Evolutionary conservation across 1,140 invertebrate species (phyloP).

Genomic region (Habropoda laboriosa): DNA sequence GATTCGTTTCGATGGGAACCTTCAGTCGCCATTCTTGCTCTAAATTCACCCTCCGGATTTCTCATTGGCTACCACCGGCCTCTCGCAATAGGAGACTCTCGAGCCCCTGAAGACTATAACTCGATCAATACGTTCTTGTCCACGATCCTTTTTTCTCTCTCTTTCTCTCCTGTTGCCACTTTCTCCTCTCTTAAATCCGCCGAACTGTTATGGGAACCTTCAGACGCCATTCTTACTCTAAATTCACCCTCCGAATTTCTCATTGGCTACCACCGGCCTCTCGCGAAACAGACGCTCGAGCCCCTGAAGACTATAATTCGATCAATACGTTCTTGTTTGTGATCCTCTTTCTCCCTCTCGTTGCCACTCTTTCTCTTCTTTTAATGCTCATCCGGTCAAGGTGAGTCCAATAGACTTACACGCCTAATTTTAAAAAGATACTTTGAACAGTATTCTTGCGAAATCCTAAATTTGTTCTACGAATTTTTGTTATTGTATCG

Average conservation of each 20-base stretch:
- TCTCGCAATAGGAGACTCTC: conserved; percentile 18
- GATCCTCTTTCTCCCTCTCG: not conserved
- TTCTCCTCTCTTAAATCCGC: not conserved
- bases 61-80: conserved; percentile 34
- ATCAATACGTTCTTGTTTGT: conserved; percentile 49
- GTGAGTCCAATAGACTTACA: too few species aligned
- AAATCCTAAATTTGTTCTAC: too few species aligned
- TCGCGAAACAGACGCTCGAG: conserved; percentile 27
- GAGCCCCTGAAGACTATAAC: conserved; percentile 46
- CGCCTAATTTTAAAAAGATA: too few species aligned
- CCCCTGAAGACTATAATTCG: conserved; percentile 45
- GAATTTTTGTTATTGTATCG: too few species aligned
- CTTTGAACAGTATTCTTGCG: too few species aligned
- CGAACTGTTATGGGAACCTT: conserved; percentile 12
- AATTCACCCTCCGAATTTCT: conserved; percentile 45
- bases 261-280: conserved; percentile 29
- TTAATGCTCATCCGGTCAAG: too few species aligned
- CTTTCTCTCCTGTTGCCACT: not conserved
- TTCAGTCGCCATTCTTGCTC: conserved; percentile 40
- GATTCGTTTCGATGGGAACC: conserved; percentile 8
- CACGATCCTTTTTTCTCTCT: not conserved
- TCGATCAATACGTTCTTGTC: conserved; percentile 52
- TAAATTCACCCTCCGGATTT: conserved; percentile 44
- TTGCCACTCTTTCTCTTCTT: conserved; percentile 12
- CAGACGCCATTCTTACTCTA: conserved; percentile 39